phyloP scores from a whole-genome alignment of 1,140 invertebrate species.

The Anoplolepis gracilipes region DNA sequence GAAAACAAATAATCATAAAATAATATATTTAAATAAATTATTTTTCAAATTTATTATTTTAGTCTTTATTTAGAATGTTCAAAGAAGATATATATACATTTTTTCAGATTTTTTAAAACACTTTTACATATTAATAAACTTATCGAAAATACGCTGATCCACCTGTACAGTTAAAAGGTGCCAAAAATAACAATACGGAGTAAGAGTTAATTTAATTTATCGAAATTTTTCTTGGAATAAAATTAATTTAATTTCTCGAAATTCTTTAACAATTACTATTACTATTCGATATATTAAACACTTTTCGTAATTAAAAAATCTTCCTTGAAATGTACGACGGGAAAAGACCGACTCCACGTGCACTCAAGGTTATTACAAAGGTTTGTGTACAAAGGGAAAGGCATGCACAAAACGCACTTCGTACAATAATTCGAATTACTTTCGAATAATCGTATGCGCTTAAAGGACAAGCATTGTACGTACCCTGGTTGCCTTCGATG shows the following conservation, averaged over 20 bases:
- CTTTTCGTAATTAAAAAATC: not conserved
- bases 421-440: constrained; percentile 41
- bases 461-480: constrained; percentile 43
- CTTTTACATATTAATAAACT: too few species aligned
- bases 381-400: constrained; percentile 14
- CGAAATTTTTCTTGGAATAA: not conserved
- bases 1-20: too few species aligned
- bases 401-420: constrained; percentile 11
- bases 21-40: too few species aligned
- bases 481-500: constrained; percentile 32
- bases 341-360: not conserved
- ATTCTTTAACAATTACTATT: not conserved
- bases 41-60: too few species aligned
- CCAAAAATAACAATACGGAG: too few species aligned
- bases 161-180: too few species aligned
- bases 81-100: too few species aligned
- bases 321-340: not conserved
- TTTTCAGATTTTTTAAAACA: too few species aligned
- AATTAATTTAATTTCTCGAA: not conserved
- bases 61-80: too few species aligned
- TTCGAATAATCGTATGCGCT: constrained; percentile 35
- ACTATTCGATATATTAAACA: not conserved
- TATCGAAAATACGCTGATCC: too few species aligned
- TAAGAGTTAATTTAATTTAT: too few species aligned
- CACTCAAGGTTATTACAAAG: not conserved